Evolutionary conservation across 2,113 vertebrate species (phyloP).

Genomic region (Ameiurus melas): DNA sequence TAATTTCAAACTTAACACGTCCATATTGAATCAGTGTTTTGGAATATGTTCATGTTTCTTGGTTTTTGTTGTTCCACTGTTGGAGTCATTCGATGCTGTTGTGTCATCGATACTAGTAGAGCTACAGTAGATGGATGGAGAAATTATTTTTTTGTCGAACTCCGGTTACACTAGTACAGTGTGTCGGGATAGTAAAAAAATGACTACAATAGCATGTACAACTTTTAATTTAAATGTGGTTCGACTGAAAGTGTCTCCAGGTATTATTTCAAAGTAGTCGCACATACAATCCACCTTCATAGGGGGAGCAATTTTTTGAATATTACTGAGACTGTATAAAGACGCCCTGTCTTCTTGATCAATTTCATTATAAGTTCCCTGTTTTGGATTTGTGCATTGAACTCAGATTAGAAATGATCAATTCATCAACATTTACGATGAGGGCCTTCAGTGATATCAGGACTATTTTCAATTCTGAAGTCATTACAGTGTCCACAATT

Average conservation of each 20-base stretch:
- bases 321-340: not conserved
- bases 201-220: no score
- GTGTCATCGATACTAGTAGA: not conserved
- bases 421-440: not conserved
- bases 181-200: no score
- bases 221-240: not conserved
- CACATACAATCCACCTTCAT: not conserved
- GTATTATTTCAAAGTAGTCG: not conserved
- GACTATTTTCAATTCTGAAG: slow-evolving; percentile 11
- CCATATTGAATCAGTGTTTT: not conserved
- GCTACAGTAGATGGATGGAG: no score
- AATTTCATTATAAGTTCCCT: not conserved
- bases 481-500: not conserved
- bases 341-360: no score
- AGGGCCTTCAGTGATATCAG: not conserved
- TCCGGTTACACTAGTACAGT: no score
- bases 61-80: not conserved
- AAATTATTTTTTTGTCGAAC: no score
- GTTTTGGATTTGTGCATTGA: not conserved
- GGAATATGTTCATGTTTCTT: not conserved
- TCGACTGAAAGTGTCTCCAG: not conserved
- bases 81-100: not conserved
- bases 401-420: not conserved
- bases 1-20: not conserved
- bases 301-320: not conserved